phyloP scores from a whole-genome alignment of 2,888 invertebrate species.

The Capitulum mitella region DNA sequence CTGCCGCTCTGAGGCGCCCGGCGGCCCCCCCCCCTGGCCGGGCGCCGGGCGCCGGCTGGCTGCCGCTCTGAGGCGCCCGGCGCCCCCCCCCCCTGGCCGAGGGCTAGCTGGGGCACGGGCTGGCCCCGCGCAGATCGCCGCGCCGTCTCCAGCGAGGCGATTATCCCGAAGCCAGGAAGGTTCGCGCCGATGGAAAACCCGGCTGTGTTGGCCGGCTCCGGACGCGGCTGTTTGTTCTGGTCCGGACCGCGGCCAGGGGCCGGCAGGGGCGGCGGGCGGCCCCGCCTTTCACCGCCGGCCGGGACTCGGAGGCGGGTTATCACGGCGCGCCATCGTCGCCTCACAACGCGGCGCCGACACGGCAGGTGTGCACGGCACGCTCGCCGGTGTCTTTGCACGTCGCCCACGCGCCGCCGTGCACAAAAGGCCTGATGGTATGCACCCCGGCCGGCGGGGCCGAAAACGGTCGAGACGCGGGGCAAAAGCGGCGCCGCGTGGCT shows the following conservation, averaged over 20 bases:
- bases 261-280: background rate
- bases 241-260: background rate
- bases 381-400: too few species aligned
- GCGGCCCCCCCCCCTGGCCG: too few species aligned
- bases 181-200: background rate
- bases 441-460: background rate
- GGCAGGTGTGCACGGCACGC: too few species aligned
- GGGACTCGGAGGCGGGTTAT: too few species aligned
- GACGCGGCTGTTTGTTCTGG: background rate
- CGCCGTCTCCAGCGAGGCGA: too few species aligned
- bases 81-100: too few species aligned
- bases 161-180: too few species aligned
- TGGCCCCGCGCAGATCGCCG: too few species aligned
- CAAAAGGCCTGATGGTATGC: background rate
- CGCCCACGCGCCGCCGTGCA: too few species aligned
- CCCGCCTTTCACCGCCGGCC: background rate
- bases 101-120: background rate
- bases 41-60: background rate
- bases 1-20: background rate
- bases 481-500: too few species aligned
- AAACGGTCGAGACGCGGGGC: background rate
- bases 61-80: background rate
- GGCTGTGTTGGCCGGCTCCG: background rate
- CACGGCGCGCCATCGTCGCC: too few species aligned
- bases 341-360: too few species aligned